Percentiles rank a stretch among this genome's conserved stretches.
Evolutionary conservation across 2,113 vertebrate species (phyloP).

Genomic region (Sceloporus undulatus): DNA sequence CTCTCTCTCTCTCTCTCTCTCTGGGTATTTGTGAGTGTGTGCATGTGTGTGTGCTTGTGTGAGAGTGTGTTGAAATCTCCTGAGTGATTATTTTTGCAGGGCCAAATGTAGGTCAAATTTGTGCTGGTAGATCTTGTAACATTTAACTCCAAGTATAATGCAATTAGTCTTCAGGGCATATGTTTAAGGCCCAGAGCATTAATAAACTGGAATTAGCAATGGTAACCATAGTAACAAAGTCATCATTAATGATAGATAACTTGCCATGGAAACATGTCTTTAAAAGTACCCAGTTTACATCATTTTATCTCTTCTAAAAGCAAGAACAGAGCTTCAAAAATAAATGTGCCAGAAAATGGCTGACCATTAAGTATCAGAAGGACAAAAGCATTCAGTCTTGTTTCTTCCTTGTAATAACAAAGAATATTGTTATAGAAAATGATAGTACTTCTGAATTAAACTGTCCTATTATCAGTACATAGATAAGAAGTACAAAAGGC

Average conservation of each 20-base stretch:
- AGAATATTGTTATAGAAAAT: too few species aligned
- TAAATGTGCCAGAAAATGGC: not conserved
- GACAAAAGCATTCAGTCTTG: not conserved
- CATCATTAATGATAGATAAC: slow-evolving; percentile 45
- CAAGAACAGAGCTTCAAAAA: slow-evolving; percentile 18
- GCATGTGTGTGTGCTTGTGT: not conserved
- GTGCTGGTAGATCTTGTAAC: slow-evolving; percentile 41
- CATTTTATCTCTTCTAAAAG: not conserved
- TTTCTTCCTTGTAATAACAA: too few species aligned
- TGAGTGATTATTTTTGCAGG: slow-evolving; percentile 50
- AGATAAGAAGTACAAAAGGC: too few species aligned
- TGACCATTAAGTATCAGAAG: not conserved
- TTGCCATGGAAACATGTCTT: slow-evolving; percentile 24
- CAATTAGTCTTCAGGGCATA: slow-evolving; percentile 38
- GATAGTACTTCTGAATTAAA: too few species aligned
- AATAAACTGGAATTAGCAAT: slow-evolving; percentile 55
- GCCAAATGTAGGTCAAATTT: slow-evolving; percentile 52
- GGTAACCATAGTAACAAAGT: slow-evolving; percentile 56
- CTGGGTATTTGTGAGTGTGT: not conserved
- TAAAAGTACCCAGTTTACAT: slow-evolving; percentile 20
- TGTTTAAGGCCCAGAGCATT: slow-evolving; percentile 43
- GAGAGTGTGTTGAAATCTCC: not conserved
- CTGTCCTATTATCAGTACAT: too few species aligned
- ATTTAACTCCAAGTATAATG: slow-evolving; percentile 48
- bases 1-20: too few species aligned